Base-by-base conservation (phyloP, 2,113 vertebrate species). In the Lepus americanus region DNA sequence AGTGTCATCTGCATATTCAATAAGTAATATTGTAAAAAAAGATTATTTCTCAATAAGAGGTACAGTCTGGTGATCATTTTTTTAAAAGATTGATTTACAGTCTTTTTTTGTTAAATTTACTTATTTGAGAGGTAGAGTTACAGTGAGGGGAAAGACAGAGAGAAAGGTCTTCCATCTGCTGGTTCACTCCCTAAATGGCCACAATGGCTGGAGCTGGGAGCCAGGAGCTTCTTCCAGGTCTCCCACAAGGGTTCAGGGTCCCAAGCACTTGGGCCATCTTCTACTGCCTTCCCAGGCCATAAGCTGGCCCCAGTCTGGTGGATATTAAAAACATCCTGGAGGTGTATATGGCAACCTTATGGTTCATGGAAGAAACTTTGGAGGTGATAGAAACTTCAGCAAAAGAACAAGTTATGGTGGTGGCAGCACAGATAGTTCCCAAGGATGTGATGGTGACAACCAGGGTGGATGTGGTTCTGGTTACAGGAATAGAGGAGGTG, bases 1-100 rank as follows among this genome's bases (percentile, higher is more conserved):
- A 85, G 67, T 94, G 61, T 95, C 78, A 96, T 84, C 44, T 88
- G 63, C 6, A 95, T 79, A 96, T 44, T 92, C 83, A 92, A 88
- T 53, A 90, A 44, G 7, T 44, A 94, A 84, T 55, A 95, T 23
- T 77, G 22, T 51, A 84, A 78, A 17, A 6, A 44, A 44, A 33
- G 19, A 3, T 53, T 93, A 23, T 87, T 79, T 72, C 14, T 22
- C 36, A 89, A 67, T 0, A n/a, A n/a, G 20, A 76, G 31, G 49
- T 33, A 5, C 44, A 44, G 44, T 44, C 44, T 44, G 44, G 6
- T 44, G 44, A 44, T 44, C 6, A 1, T 44, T 44, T 44, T 44
- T 44, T 44, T 1, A 44, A 44, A 44, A 44, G 44, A 44, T 44
- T 44, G 44, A 7, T 7, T 44, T 44, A 44, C 44, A 44, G 44